These are phyloP conservation scores for Coelopa pilipes DNA, from an alignment of 2,888 invertebrate species.

Conservation along the genomic window DNA sequence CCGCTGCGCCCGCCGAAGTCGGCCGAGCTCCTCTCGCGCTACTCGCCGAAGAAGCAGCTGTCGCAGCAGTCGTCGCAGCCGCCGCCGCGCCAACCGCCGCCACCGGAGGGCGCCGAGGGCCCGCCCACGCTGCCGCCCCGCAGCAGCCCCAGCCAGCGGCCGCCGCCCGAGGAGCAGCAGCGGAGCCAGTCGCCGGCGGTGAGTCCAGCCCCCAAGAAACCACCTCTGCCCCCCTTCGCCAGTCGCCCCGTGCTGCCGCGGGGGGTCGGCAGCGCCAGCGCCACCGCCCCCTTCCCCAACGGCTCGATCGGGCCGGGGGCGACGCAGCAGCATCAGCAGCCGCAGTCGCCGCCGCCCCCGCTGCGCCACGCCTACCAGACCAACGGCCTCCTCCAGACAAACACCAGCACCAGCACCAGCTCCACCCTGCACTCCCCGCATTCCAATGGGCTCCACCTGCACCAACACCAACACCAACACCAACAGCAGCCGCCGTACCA, in stretches of 20 bases:
- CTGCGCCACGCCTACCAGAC: too few relatives aligned
- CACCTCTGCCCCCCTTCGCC: conserved; percentile 78
- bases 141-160: conserved; percentile 48
- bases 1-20: conserved; percentile 78
- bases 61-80: conserved; percentile 62
- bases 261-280: conserved; percentile 22
- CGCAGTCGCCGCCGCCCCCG: too few relatives aligned
- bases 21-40: conserved; percentile 65
- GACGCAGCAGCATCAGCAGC: too few relatives aligned
- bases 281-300: conserved; percentile 44
- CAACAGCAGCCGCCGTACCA: neutral
- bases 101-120: conserved; percentile 18
- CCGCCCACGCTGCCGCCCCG: conserved; percentile 62
- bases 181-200: conserved; percentile 52
- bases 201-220: conserved; percentile 75
- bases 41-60: conserved; percentile 61
- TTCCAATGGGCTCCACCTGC: conserved; percentile 48
- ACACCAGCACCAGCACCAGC: conserved; percentile 17
- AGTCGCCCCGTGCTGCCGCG: conserved; percentile 52
- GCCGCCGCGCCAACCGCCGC: conserved; percentile 44
- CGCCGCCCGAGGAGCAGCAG: conserved; percentile 35
- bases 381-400: conserved; percentile 23
- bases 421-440: conserved; percentile 47
- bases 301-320: conserved; percentile 40
- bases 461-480: neutral